Percentiles rank a stretch among this genome's conserved stretches.
Evolutionary conservation across 2,888 invertebrate species (phyloP).

Genomic region (Drosophila subquinaria): DNA sequence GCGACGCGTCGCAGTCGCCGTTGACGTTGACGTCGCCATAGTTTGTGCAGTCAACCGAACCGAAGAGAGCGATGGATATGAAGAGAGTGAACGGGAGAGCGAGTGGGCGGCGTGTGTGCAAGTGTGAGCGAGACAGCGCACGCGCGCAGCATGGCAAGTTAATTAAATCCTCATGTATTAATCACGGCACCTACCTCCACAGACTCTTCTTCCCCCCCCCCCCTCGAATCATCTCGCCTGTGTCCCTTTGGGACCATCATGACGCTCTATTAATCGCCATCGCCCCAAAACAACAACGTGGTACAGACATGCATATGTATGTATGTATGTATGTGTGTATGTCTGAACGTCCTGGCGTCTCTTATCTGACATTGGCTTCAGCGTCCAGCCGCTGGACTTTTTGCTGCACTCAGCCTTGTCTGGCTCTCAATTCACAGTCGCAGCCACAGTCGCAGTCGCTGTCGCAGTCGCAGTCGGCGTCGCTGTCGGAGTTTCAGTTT

Average conservation of each 20-base stretch:
- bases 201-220: not conserved
- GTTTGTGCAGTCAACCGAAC: slow-evolving; percentile 41
- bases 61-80: slow-evolving; percentile 22
- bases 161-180: slow-evolving; percentile 84
- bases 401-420: slow-evolving; percentile 1
- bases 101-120: slow-evolving; percentile 35
- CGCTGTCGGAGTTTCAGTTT: slow-evolving; percentile 36
- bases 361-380: slow-evolving; percentile 8
- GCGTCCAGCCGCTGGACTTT: slow-evolving; percentile 1
- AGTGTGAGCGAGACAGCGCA: slow-evolving; percentile 63
- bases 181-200: slow-evolving; percentile 78
- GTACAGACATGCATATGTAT: too few relatives aligned
- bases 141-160: slow-evolving; percentile 73
- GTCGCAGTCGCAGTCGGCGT: slow-evolving; percentile 6
- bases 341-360: slow-evolving; percentile 35
- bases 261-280: slow-evolving; percentile 75
- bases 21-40: slow-evolving; percentile 44
- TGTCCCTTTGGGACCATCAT: slow-evolving; percentile 25
- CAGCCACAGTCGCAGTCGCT: not conserved
- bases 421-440: slow-evolving; percentile 7
- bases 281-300: slow-evolving; percentile 54
- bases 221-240: not conserved
- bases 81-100: slow-evolving; percentile 22
- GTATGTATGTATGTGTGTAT: not conserved
- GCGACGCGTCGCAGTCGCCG: slow-evolving; percentile 34